These are phyloP conservation scores for Seira sanloemensis DNA, from an alignment of 2,888 invertebrate genomes.

Conservation along the genomic window DNA sequence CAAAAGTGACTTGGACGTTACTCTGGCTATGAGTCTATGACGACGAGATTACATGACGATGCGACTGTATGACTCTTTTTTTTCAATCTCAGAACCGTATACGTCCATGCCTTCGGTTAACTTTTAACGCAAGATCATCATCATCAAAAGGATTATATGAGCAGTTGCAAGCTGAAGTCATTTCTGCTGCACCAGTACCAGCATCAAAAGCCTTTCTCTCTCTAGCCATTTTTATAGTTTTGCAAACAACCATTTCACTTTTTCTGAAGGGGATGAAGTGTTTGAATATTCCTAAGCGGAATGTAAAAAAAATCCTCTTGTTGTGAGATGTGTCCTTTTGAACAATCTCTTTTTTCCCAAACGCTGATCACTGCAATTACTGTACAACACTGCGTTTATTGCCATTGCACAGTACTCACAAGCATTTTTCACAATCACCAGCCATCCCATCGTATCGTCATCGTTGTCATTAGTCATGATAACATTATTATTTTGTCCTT, in stretches of 20 bases:
- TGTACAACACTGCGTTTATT: neutral
- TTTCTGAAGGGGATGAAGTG: neutral
- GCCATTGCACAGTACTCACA: neutral
- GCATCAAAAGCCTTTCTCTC: neutral
- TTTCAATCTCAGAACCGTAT: neutral
- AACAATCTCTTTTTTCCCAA: neutral
- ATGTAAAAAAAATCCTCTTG: neutral
- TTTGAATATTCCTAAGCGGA: neutral
- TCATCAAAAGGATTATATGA: neutral
- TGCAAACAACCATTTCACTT: neutral
- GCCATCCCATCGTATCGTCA: constrained; percentile 5
- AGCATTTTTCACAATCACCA: constrained; percentile 37
- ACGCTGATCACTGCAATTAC: neutral
- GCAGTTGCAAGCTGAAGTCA: constrained; percentile 1
- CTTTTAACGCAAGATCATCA: neutral
- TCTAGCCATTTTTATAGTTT: neutral
- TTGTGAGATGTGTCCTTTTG: neutral
- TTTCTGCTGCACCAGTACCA: neutral
- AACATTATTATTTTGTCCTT: constrained; percentile 60
- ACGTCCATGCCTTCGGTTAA: neutral
- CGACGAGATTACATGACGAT: constrained; percentile 12
- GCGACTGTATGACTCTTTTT: constrained; percentile 5
- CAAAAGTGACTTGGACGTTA: constrained; percentile 18
- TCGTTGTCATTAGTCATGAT: constrained; percentile 15
- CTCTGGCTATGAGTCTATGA: neutral